Evolutionary conservation across 2,797 vertebrate genomes (phyloP), one percentile per base, ranked within the genome.

Genomic region (Enteromius trimaculatus): DNA sequence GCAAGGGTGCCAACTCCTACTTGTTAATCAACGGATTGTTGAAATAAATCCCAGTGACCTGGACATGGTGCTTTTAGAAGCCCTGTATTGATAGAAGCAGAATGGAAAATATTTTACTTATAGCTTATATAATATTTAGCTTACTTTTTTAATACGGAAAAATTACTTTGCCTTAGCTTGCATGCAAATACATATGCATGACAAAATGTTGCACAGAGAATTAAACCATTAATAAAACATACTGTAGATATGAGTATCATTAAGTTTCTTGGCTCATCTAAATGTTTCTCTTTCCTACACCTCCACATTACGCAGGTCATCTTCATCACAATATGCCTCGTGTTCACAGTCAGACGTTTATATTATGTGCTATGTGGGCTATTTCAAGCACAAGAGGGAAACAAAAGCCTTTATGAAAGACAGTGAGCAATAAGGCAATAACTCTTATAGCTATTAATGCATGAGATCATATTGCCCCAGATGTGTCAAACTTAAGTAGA

Each of bases 391-490:
- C 42, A 74, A 19, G 31, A 26, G 44, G 29, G 31, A 81, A 81
- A 81, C 42, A 74, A 81, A 74, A 65, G 29, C 69, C 13, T 64
- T 74, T 81, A 64, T 26, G 39, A 58, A 71, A 80, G 37, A 80
- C 79, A 44, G 37, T 44, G 49, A 81, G 69, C 21, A 81, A 64
- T 62, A 74, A 81, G 42, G 47, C 31, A 74, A 81, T 74, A 64
- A 49, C 55, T 37, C 29, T 14, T 19, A 51, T 11, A 17, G 21
- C 23, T 34, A 72, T 74, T 64, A 65, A 81, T 74, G 49, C 29
- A 13, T 81, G 21, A 51, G 9, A 37, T 51, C 55, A 37, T 74
- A 62, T 80, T 69, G 65, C 51, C 37, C 79, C 78, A 58, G 49
- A 44, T 37, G 29, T 19, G 39, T 74, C 29, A 81, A 64, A 23